phyloP scores from a whole-genome alignment of 2,888 invertebrate genomes.

The Malthinus flaveolus region DNA sequence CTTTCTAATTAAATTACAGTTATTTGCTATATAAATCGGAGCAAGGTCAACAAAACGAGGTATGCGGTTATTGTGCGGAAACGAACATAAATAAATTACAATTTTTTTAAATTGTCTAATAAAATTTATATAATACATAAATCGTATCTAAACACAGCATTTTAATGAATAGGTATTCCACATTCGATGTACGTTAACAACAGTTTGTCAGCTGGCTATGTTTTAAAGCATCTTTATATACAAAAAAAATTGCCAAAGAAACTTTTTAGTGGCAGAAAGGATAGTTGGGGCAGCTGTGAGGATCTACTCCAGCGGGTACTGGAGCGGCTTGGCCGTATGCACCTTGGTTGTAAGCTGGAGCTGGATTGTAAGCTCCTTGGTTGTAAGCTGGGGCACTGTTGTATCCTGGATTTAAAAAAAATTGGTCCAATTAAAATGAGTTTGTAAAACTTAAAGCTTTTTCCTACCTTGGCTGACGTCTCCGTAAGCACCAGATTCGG shows the following conservation, averaged over 20 bases:
- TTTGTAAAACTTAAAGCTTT: not conserved
- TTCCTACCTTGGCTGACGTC: conserved; percentile 36
- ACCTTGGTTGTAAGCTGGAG: conserved; percentile 34
- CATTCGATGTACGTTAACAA: conserved; percentile 29
- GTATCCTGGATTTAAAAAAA: conserved; percentile 21
- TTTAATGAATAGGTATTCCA: conserved; percentile 31
- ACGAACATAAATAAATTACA: not conserved
- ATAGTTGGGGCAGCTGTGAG: conserved; percentile 53
- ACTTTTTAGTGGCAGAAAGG: conserved; percentile 52
- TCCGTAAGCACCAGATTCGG: conserved; percentile 52
- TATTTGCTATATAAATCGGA: too few relatives aligned
- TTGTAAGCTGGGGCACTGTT: conserved; percentile 32
- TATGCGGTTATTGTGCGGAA: too few relatives aligned
- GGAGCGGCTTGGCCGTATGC: conserved; percentile 32
- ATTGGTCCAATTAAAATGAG: not conserved
- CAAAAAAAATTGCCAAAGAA: not conserved
- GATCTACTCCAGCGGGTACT: conserved; percentile 53
- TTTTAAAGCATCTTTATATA: conserved; percentile 27
- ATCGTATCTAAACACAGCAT: conserved; percentile 20
- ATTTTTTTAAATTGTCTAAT: conserved; percentile 6
- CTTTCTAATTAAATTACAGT: too few relatives aligned
- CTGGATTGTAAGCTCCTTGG: conserved; percentile 34
- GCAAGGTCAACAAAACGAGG: too few relatives aligned
- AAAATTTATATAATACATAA: conserved; percentile 6
- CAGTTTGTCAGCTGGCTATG: conserved; percentile 43